These are phyloP conservation scores for Rhinopomastus cyanomelas DNA, from an alignment of 2,113 vertebrate genomes.

Conservation along the genomic window DNA sequence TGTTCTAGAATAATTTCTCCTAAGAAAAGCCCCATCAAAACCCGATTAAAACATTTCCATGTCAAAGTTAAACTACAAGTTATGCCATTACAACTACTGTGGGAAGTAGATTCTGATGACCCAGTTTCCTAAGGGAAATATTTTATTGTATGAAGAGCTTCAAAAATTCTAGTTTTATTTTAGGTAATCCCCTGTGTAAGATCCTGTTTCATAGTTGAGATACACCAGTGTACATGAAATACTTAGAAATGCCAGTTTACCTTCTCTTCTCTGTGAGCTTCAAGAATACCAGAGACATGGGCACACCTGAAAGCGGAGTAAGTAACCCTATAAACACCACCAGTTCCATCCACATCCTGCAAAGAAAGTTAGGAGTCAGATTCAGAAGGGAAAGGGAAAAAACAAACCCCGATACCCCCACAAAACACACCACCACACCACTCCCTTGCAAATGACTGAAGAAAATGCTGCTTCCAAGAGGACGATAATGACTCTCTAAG, in stretches of 20 bases:
- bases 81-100: not conserved
- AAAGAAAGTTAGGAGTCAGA: conserved; percentile 28
- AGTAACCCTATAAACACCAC: conserved; percentile 85
- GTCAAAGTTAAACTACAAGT: not conserved
- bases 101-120: not conserved
- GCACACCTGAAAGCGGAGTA: conserved; percentile 89
- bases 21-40: not conserved
- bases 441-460: not conserved
- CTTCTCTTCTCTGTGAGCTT: conserved; percentile 79
- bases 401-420: not conserved
- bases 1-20: not conserved
- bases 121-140: not conserved
- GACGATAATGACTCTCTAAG: not conserved
- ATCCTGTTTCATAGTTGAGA: not conserved
- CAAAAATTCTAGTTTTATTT: not conserved
- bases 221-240: not conserved
- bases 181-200: not conserved
- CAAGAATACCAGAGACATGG: conserved; percentile 82
- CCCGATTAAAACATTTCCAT: not conserved
- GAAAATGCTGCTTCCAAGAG: not conserved
- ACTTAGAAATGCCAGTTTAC: conserved; percentile 64
- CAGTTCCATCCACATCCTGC: conserved; percentile 86
- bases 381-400: not conserved
- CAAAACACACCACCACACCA: not conserved
- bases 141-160: not conserved